Evolutionary conservation across 2,888 invertebrate genomes (phyloP).

Genomic region (Harmothoe impar): DNA sequence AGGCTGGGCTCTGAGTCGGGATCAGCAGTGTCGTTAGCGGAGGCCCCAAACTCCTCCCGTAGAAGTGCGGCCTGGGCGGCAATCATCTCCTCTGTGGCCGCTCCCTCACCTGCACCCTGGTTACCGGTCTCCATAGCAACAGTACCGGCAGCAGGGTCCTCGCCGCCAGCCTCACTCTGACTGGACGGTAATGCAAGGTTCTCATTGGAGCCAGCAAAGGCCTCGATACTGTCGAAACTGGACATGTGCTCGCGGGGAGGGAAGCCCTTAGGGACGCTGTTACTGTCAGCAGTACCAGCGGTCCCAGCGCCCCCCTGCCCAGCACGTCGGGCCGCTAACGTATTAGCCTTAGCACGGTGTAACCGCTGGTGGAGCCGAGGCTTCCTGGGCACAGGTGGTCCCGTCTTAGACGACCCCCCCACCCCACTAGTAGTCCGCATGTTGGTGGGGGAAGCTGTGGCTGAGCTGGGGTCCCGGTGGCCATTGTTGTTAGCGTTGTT

Average conservation of each 20-base stretch:
- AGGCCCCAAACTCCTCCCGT: neutral
- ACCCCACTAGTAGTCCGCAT: constrained; percentile 1
- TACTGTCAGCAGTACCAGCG: neutral
- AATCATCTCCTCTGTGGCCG: neutral
- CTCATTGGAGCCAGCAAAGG: constrained; percentile 77
- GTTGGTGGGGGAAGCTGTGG: neutral
- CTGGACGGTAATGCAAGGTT: constrained; percentile 66
- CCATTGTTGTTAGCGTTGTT: constrained; percentile 55
- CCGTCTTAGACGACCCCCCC: neutral
- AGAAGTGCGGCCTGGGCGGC: neutral
- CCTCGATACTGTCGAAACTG: constrained; percentile 79
- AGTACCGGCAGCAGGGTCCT: neutral
- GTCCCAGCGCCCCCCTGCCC: constrained; percentile 17
- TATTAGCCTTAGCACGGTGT: constrained; percentile 32
- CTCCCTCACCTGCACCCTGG: neutral
- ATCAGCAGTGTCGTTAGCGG: neutral
- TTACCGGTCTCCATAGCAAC: neutral
- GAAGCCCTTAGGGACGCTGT: constrained; percentile 49
- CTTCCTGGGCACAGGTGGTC: constrained; percentile 42
- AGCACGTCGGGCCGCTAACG: neutral
- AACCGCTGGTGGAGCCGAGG: constrained; percentile 44
- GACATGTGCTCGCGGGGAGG: constrained; percentile 68
- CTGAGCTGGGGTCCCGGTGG: constrained; percentile 56
- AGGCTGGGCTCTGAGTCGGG: constrained; percentile 35
- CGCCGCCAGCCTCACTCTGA: neutral